These are phyloP conservation scores for Pachliopta kotzebuea DNA, from an alignment of 2,888 invertebrate genomes.

Conservation along the genomic window DNA sequence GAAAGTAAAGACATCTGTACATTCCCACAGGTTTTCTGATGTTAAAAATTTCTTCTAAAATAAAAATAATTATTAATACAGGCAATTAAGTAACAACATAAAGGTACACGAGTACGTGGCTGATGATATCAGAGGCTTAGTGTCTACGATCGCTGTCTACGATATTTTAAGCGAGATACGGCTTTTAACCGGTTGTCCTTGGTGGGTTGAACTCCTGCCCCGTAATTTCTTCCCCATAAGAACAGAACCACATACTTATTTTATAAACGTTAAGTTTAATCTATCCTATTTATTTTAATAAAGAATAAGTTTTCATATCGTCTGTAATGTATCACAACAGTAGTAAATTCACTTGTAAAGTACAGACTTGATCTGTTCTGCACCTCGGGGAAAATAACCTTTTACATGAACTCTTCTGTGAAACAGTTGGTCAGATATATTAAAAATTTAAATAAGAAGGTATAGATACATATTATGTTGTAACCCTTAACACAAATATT, in stretches of 20 bases:
- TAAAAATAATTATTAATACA: slow-evolving; percentile 11
- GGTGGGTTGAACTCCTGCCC: slow-evolving; percentile 49
- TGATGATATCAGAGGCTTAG: slow-evolving; percentile 36
- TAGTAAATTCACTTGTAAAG: too few relatives aligned
- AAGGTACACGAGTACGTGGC: slow-evolving; percentile 15
- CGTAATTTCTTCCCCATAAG: slow-evolving; percentile 31
- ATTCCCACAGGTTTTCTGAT: too few relatives aligned
- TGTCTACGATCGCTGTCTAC: slow-evolving; percentile 32
- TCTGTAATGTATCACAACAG: too few relatives aligned
- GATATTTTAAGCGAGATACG: slow-evolving; percentile 33
- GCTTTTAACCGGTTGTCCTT: slow-evolving; percentile 58
- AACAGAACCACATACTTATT: not conserved
- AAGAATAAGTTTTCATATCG: too few relatives aligned
- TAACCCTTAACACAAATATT: too few relatives aligned
- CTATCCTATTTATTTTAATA: not conserved
- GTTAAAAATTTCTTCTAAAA: not conserved
- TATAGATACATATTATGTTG: too few relatives aligned
- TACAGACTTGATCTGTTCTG: too few relatives aligned
- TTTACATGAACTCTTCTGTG: too few relatives aligned
- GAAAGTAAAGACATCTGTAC: not conserved
- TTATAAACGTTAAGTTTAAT: too few relatives aligned
- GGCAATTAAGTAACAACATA: slow-evolving; percentile 16
- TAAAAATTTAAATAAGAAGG: too few relatives aligned
- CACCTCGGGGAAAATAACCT: too few relatives aligned
- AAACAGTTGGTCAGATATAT: too few relatives aligned